Percentiles rank a stretch among this genome's conserved stretches.
These are phyloP conservation scores for Sceloporus undulatus DNA, from an alignment of 2,113 vertebrate species.

Conservation along the genomic window DNA sequence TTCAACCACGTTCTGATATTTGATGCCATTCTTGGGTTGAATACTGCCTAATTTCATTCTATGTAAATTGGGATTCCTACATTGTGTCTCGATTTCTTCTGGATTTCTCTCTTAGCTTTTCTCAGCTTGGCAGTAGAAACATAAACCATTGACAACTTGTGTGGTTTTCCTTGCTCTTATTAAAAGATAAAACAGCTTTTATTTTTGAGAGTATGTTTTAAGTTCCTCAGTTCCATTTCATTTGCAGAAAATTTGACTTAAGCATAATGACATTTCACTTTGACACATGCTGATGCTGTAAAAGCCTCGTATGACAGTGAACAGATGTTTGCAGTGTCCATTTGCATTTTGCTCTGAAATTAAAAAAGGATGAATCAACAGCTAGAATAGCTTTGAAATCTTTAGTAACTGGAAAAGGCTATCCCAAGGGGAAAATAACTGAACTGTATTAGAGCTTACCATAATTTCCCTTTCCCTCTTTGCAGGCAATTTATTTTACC, in stretches of 20 bases:
- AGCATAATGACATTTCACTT: slow-evolving; percentile 38
- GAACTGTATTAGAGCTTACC: not conserved
- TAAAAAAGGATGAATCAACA: slow-evolving; percentile 54
- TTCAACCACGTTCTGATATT: not conserved
- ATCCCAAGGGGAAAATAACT: slow-evolving; percentile 37
- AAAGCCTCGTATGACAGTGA: slow-evolving; percentile 34
- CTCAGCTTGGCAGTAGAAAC: not conserved
- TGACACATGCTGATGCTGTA: slow-evolving; percentile 35
- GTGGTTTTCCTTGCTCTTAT: not conserved
- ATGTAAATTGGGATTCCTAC: not conserved
- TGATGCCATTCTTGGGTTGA: not conserved
- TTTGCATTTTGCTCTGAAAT: slow-evolving; percentile 70
- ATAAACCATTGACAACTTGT: not conserved
- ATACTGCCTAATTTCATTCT: not conserved
- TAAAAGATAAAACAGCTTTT: not conserved
- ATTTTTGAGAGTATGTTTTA: not conserved
- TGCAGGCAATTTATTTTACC: slow-evolving; percentile 23
- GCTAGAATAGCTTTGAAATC: slow-evolving; percentile 39
- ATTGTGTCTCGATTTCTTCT: not conserved
- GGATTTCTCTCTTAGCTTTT: no score
- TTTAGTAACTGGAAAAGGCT: slow-evolving; percentile 42
- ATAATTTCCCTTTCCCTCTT: slow-evolving; percentile 7
- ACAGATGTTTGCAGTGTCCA: slow-evolving; percentile 56
- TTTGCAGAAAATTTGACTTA: not conserved
- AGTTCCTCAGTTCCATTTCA: not conserved